phyloP scores from a whole-genome alignment of 2,797 vertebrate species.

The Momotus momota region DNA sequence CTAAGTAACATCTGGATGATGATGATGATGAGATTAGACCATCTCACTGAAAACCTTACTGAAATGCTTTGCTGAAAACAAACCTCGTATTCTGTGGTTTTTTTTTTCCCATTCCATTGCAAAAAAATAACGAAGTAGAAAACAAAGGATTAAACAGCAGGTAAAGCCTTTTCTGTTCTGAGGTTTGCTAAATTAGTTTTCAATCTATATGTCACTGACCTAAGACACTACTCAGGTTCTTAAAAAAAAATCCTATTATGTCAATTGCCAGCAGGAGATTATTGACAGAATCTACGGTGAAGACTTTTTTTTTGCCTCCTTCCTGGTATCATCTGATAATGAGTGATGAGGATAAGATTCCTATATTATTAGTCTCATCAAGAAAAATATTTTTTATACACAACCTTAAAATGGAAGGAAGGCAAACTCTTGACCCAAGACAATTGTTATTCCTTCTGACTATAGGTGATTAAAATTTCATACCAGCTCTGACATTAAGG shows the following conservation, averaged over 20 bases:
- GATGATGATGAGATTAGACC: neutral
- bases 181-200: neutral
- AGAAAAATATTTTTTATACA: neutral
- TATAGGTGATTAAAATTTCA: neutral
- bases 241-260: neutral
- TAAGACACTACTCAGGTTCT: neutral
- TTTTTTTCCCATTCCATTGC: neutral
- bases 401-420: neutral
- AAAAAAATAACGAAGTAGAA: neutral
- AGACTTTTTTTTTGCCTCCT: neutral
- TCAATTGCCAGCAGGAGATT: neutral
- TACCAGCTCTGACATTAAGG: neutral
- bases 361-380: neutral
- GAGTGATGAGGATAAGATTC: neutral
- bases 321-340: neutral
- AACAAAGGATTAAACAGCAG: neutral
- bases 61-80: neutral
- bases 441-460: neutral
- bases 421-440: neutral
- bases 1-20: fast-evolving
- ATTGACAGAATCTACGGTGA: neutral
- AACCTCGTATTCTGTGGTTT: neutral
- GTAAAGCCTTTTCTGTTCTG: neutral
- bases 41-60: neutral
- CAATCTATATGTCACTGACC: neutral